These are phyloP conservation scores for Callocephalon fimbriatum DNA, from an alignment of 2,113 vertebrate genomes.

Conservation along the genomic window DNA sequence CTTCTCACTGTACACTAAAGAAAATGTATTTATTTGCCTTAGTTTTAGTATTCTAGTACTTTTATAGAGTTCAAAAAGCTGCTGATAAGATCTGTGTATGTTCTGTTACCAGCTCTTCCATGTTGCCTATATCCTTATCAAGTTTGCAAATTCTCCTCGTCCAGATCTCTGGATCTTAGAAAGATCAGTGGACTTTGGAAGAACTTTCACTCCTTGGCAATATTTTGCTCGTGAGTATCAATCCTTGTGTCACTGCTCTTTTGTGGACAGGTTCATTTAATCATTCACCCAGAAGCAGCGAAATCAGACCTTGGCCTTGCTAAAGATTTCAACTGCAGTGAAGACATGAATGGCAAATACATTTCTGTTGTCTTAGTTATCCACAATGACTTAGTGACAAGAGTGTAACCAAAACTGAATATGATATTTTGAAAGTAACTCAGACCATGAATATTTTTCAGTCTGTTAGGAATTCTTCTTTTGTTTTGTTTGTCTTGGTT, in stretches of 20 bases:
- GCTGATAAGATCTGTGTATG: not conserved
- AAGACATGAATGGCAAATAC: not conserved
- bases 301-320: not conserved
- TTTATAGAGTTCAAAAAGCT: not conserved
- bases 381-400: not conserved
- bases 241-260: not conserved
- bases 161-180: slow-evolving; percentile 95
- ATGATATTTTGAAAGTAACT: not conserved
- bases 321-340: not conserved
- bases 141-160: slow-evolving; percentile 95
- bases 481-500: not conserved
- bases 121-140: slow-evolving; percentile 92
- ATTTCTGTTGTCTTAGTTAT: not conserved
- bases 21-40: not conserved
- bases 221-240: slow-evolving; percentile 93
- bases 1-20: not conserved
- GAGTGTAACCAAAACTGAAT: not conserved
- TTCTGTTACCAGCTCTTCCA: slow-evolving; percentile 88
- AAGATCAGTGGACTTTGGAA: slow-evolving; percentile 90
- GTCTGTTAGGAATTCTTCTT: not conserved
- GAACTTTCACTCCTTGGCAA: slow-evolving; percentile 90
- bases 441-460: not conserved
- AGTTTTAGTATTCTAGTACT: not conserved
- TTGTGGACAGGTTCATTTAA: not conserved
- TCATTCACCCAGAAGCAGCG: not conserved